phyloP scores from a whole-genome alignment of 1,140 invertebrate genomes.

The Trichomalopsis sarcophagae region DNA sequence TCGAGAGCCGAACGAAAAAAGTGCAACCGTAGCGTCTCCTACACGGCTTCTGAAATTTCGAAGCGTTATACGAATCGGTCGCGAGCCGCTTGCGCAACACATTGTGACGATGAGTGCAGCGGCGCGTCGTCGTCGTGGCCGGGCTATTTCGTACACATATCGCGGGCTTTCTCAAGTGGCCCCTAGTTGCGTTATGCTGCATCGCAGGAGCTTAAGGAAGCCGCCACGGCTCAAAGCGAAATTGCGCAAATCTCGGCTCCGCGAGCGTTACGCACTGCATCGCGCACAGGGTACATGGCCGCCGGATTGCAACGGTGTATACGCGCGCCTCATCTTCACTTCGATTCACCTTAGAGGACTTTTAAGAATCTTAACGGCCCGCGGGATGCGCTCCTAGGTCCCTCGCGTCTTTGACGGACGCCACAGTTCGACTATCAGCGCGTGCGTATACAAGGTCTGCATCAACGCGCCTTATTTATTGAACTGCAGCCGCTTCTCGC shows the following conservation, averaged over 20 bases:
- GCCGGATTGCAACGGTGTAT: not conserved
- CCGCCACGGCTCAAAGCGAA: not conserved
- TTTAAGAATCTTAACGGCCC: slow-evolving; percentile 27
- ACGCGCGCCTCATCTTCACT: not conserved
- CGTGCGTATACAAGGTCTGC: not conserved
- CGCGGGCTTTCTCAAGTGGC: too few species aligned
- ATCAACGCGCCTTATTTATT: slow-evolving; percentile 6
- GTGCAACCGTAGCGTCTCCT: not conserved
- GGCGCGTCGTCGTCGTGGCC: too few species aligned
- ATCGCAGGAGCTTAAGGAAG: not conserved
- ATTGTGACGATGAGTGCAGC: not conserved
- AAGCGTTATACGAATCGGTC: too few species aligned
- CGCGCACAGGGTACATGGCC: not conserved
- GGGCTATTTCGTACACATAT: too few species aligned
- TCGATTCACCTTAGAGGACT: not conserved
- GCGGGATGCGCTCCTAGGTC: not conserved
- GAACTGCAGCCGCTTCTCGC: too few species aligned
- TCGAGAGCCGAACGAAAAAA: not conserved
- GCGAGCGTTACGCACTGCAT: not conserved
- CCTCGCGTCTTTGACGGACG: not conserved
- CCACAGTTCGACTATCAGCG: not conserved
- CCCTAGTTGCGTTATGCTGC: not conserved
- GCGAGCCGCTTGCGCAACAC: not conserved
- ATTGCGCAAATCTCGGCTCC: slow-evolving; percentile 14
- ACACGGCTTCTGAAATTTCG: not conserved